These are phyloP conservation scores for Ctena decussata DNA, from an alignment of 2,888 invertebrate genomes.

Conservation along the genomic window DNA sequence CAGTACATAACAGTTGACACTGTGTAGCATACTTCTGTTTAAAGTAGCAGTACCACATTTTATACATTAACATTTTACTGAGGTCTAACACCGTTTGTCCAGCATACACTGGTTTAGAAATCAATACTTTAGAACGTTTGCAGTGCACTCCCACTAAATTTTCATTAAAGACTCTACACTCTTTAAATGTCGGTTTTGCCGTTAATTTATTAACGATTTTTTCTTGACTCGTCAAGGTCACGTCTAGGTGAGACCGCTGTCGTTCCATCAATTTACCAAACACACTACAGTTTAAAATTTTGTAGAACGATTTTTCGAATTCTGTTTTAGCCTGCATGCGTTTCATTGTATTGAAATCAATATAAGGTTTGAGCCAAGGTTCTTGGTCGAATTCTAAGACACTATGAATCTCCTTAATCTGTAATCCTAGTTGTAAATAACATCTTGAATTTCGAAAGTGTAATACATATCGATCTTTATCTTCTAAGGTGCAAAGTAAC, in stretches of 20 bases:
- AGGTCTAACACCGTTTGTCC: conserved; percentile 1
- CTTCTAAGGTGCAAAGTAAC: background rate
- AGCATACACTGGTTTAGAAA: background rate
- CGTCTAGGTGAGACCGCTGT: background rate
- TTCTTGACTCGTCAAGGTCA: background rate
- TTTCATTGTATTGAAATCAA: background rate
- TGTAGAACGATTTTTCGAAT: conserved; percentile 8
- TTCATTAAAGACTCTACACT: conserved; percentile 11
- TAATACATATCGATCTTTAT: background rate
- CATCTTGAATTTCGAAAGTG: background rate
- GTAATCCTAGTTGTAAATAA: background rate
- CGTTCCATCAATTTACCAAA: conserved; percentile 13
- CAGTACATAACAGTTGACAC: background rate
- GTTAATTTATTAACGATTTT: background rate
- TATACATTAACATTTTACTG: conserved; percentile 4
- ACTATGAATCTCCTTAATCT: background rate
- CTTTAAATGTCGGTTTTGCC: conserved; percentile 10
- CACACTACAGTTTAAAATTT: background rate
- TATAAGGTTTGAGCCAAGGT: conserved; percentile 10
- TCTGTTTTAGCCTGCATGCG: background rate
- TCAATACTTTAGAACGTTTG: background rate
- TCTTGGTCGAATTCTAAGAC: background rate
- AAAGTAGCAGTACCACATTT: conserved; percentile 6
- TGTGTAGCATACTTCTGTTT: conserved; percentile 3
- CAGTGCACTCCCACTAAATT: background rate